Base-by-base conservation (phyloP, 2,888 invertebrate species). In the Chydorus sphaericus region DNA sequence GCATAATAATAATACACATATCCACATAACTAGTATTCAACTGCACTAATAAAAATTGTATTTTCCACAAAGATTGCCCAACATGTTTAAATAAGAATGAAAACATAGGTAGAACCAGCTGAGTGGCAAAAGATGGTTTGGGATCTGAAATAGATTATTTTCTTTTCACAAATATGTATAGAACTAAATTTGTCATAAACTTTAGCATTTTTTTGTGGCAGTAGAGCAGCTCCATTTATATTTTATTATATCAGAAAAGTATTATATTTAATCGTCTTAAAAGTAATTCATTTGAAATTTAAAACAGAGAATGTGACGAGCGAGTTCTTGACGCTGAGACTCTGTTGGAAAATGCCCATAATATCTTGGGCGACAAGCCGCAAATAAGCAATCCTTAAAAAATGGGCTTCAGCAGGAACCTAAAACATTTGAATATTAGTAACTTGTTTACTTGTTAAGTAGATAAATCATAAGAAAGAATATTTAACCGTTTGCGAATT, bases 121-220 rank as follows among this genome's bases (percentile, higher is more conserved):
- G 59, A 98, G 74, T 97, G 97, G 98, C 62, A 93, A 83, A 57
- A 97, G 73, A 70, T 96, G 96, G 72, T 98, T 98, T 2, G 98
- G 97, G 58, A 97, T 85, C 93, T 91, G 71, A 1, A 14, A 53
- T 36, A n/a, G n/a, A n/a, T 20, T 20, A 29, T 2, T 4, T 3
- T 38, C 26, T 26, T 18, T 38, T 10, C 11, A 44, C 44, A 11
- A 54, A 56, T 56, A 59, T 44, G 48, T 33, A n/a, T 18, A 20
- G 39, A 36, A 54, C 55, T 37, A 60, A 64, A 79, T 84, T 80
- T 75, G 94, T 92, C 56, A 97, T 88, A 59, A 98, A 76, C 73
- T 98, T 98, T 28, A 98, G 76, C 48, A 98, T 74, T 66, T 97
- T 77, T 70, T 98, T 98, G 4, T 86, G 80, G 58, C 90, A 85